Base-by-base conservation (phyloP, 2,888 invertebrate genomes). In the Eueremaeus valkanovi region DNA sequence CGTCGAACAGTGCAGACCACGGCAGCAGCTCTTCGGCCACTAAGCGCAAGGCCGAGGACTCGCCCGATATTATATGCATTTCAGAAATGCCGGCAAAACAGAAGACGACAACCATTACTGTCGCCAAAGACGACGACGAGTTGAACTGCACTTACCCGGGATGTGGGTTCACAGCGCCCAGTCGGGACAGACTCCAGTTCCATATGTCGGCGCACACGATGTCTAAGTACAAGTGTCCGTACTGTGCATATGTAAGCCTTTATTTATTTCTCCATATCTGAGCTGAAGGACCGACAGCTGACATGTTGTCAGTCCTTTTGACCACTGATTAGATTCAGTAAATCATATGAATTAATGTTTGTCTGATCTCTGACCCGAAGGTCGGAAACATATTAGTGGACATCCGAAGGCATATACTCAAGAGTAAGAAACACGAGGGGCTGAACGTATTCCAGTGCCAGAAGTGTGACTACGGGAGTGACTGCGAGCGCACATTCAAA, bases 141-240 rank as follows among this genome's bases (percentile, higher is more conserved):
- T 29, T 74, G 9, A 74, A 45, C 40, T 74, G 74, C 29, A 68
- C 66, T 42, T 74, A 74, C n/a, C 74, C 74, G 1, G 74, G 74
- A 33, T 74, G 74, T 51, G 68, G 45, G 1, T 74, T 74, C 31
- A 31, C 58, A 16, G 74, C 74, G n/a, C 66, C 74, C 3, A 70
- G 45, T 40, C 66, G 45, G 33, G 68, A 68, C 21, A 66, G 68
- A 24, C 27, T 74, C 13, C 66, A 74, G 68, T 74, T 74, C 21
- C 74, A 74, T 27, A 74, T 74, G 27, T 33, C 33, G 9, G 74
- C 74, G 6, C 74, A 74, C 40, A 33, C 68, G n/a, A 68, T 70
- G 74, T 70, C 68, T 40, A 74, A 75, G 36, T 75, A 75, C 33
- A 75, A 75, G 49, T 75, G 75, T 75, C 75, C 75, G 24, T 75